Evolutionary conservation across 2,888 invertebrate species (phyloP).

Genomic region (Apotomis capreana): DNA sequence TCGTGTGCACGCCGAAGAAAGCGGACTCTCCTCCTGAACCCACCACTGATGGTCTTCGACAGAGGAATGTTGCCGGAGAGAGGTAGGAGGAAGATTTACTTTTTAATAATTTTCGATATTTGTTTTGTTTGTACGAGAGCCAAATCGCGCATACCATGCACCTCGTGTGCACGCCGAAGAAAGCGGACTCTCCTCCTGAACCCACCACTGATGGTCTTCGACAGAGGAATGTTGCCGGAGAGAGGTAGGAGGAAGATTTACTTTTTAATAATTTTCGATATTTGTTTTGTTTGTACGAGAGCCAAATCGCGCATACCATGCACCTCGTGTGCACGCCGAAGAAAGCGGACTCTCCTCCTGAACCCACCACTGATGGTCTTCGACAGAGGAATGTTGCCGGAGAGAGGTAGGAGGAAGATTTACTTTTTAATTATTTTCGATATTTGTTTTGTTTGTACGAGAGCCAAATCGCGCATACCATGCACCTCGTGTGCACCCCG

Average conservation of each 20-base stretch:
- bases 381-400: constrained; percentile 60
- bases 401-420: not conserved
- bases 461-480: constrained; percentile 89
- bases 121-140: constrained; percentile 81
- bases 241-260: not conserved
- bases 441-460: constrained; percentile 76
- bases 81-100: not conserved
- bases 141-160: constrained; percentile 92
- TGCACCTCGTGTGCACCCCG: constrained; percentile 96
- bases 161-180: constrained; percentile 89
- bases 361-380: constrained; percentile 58
- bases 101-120: too few relatives aligned
- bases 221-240: constrained; percentile 56
- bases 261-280: too few relatives aligned
- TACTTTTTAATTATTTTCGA: too few relatives aligned
- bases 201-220: constrained; percentile 61
- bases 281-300: constrained; percentile 80
- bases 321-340: constrained; percentile 92
- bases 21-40: constrained; percentile 49
- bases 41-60: constrained; percentile 61
- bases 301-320: constrained; percentile 90
- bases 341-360: constrained; percentile 50
- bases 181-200: constrained; percentile 48
- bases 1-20: constrained; percentile 89
- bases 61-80: constrained; percentile 55